A percentile compares a stretch with the other conserved stretches of the same genome.
phyloP scores from a whole-genome alignment of 2,797 vertebrate genomes.

The Rhyacichthys aspro region DNA sequence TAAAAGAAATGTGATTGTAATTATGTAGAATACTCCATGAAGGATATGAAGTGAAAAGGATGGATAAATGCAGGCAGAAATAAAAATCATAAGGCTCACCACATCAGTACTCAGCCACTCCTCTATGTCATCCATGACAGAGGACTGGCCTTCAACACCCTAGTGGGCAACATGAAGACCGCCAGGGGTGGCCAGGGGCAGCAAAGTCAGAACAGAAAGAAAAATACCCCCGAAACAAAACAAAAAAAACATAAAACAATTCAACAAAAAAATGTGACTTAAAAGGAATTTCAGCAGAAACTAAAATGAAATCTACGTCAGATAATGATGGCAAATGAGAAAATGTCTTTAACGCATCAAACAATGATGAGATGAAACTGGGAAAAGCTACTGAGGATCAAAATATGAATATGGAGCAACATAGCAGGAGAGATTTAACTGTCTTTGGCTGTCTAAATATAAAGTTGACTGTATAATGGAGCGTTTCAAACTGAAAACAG shows the following conservation, averaged over 20 bases:
- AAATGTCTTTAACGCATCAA: too few species aligned
- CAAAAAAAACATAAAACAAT: constrained; percentile 62
- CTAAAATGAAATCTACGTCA: neutral
- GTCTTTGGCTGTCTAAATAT: neutral
- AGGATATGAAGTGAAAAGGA: constrained; percentile 16
- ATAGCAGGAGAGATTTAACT: neutral
- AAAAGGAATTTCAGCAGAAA: constrained; percentile 54
- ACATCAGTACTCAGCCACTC: constrained; percentile 98
- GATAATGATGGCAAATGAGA: neutral
- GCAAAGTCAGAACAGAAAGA: constrained; percentile 73
- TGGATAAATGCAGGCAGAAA: constrained; percentile 72
- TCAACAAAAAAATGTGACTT: constrained; percentile 69
- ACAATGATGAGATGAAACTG: neutral
- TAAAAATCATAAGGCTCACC: constrained; percentile 88
- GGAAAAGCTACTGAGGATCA: constrained; percentile 5
- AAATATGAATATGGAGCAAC: neutral
- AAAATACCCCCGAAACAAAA: constrained; percentile 56
- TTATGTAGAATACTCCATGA: constrained; percentile 1
- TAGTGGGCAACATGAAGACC: constrained; percentile 82
- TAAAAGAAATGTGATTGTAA: constrained; percentile 20
- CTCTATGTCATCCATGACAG: constrained; percentile 99
- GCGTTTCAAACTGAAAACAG: neutral
- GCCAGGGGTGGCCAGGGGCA: constrained; percentile 64
- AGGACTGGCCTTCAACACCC: constrained; percentile 92
- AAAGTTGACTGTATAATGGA: neutral